phyloP scores from a whole-genome alignment of 2,797 vertebrate species.

The Sorex maritimensis region DNA sequence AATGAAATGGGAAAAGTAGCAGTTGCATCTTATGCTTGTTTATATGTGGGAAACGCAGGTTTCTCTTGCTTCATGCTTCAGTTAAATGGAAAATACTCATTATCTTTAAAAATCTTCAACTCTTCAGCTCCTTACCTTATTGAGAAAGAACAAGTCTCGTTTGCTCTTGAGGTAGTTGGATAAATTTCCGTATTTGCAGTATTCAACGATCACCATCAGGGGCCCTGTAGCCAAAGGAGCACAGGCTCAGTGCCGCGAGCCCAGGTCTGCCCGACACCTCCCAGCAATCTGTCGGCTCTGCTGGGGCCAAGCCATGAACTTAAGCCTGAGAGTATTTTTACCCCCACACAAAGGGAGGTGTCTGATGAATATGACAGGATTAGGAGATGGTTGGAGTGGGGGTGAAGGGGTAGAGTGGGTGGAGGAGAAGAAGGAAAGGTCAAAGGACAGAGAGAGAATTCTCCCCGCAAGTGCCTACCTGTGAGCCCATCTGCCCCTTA shows the following conservation, averaged over 20 bases:
- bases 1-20: neutral
- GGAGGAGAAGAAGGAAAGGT: neutral
- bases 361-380: conserved; percentile 14
- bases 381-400: neutral
- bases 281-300: neutral
- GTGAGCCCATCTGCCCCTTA: no score
- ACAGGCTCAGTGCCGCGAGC: neutral
- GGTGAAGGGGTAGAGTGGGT: no score
- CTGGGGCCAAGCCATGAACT: neutral
- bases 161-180: conserved; percentile 97
- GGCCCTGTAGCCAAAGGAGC: conserved; percentile 91
- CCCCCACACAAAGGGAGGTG: neutral
- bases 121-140: conserved; percentile 90
- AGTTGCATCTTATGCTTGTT: neutral
- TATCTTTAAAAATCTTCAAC: neutral
- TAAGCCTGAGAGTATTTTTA: neutral
- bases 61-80: conserved; percentile 25
- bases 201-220: conserved; percentile 98
- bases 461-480: neutral
- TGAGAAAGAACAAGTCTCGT: conserved; percentile 93
- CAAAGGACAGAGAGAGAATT: neutral
- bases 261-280: neutral
- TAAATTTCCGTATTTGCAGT: conserved; percentile 96
- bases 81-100: neutral
- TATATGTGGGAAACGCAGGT: neutral